These are phyloP conservation scores for Apamea sordens DNA, from an alignment of 2,888 invertebrate species.

Conservation along the genomic window DNA sequence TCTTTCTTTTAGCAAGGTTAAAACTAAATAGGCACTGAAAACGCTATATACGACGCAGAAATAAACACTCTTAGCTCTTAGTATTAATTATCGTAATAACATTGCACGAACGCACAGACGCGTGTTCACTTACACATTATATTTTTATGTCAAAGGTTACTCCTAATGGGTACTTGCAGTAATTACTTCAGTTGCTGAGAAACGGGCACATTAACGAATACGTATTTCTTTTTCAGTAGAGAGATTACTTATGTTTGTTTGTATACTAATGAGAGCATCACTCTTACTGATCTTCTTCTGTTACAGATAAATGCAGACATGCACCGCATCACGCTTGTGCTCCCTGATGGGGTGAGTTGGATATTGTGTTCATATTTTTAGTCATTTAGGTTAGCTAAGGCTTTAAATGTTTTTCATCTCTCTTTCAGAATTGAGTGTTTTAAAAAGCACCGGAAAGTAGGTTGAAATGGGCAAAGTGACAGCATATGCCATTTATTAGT, in stretches of 20 bases:
- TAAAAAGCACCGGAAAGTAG: background rate
- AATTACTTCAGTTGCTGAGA: slow-evolving; percentile 31
- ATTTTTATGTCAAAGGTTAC: slow-evolving; percentile 21
- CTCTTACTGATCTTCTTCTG: background rate
- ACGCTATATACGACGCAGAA: background rate
- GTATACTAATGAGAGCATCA: background rate
- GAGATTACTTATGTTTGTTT: background rate
- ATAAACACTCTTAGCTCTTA: background rate
- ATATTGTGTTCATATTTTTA: background rate
- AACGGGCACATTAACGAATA: background rate
- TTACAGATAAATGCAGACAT: slow-evolving; percentile 64
- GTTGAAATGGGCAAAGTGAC: background rate
- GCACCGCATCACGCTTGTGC: slow-evolving; percentile 63
- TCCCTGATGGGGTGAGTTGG: slow-evolving; percentile 60
- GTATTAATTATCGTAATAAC: slow-evolving; percentile 10
- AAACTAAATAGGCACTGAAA: background rate
- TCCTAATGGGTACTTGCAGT: slow-evolving; percentile 29
- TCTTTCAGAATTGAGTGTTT: background rate
- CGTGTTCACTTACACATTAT: slow-evolving; percentile 18
- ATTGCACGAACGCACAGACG: slow-evolving; percentile 1
- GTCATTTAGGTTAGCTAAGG: background rate
- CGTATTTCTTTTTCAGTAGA: slow-evolving; percentile 19
- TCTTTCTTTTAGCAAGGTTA: background rate
- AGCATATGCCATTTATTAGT: background rate
- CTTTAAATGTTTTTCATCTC: too few relatives aligned